Evolutionary conservation across 1,140 invertebrate species (phyloP).

Genomic region (Pseudobourletiella spinata): DNA sequence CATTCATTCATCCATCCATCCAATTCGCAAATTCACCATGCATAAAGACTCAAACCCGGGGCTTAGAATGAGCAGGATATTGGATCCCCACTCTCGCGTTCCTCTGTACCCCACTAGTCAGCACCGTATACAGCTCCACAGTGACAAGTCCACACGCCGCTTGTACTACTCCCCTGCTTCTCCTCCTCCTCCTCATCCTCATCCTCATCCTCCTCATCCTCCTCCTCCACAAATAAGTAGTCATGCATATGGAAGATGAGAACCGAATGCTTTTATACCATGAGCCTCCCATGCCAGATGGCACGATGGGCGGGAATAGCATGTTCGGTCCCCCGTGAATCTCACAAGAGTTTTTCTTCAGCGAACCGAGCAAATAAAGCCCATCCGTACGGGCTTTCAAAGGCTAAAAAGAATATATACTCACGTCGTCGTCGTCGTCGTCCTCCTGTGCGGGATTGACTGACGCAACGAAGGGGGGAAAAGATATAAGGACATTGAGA

Average conservation of each 20-base stretch:
- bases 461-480: neutral
- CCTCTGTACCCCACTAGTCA: neutral
- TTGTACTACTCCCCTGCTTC: neutral
- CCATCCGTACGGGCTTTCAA: too few relatives aligned
- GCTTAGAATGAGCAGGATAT: neutral
- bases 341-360: too few relatives aligned
- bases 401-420: too few relatives aligned
- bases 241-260: neutral
- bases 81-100: neutral
- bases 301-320: too few relatives aligned
- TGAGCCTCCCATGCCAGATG: too few relatives aligned
- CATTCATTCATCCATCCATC: constrained; percentile 3
- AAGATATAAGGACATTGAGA: too few relatives aligned
- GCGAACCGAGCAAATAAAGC: too few relatives aligned
- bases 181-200: too few relatives aligned
- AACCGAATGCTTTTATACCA: too few relatives aligned
- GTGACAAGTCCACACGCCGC: neutral
- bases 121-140: neutral
- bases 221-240: neutral
- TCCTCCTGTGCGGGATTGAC: neutral
- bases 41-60: neutral
- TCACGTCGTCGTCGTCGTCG: too few relatives aligned
- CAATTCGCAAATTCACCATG: neutral
- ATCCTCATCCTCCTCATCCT: too few relatives aligned
- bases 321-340: too few relatives aligned